phyloP scores from a whole-genome alignment of 1,140 invertebrate genomes.

The Aradophagus sp. region DNA sequence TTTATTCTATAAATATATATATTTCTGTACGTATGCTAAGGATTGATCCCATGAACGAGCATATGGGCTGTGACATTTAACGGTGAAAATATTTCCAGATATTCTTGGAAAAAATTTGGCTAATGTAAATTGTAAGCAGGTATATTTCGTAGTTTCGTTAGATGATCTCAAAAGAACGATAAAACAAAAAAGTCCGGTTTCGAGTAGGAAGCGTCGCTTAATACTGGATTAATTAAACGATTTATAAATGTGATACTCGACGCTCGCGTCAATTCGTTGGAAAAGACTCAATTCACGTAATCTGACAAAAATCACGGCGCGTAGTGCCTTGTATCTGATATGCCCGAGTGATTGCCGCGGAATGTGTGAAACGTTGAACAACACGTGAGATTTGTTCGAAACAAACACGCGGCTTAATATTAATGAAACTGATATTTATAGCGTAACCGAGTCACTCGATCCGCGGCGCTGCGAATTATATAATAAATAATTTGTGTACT shows the following conservation, averaged over 20 bases:
- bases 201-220: too few species aligned
- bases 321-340: constrained; percentile 9
- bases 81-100: too few species aligned
- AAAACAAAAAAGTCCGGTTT: too few species aligned
- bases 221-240: too few species aligned
- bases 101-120: too few species aligned
- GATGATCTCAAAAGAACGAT: too few species aligned
- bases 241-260: constrained; percentile 4
- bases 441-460: constrained; percentile 14
- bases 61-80: too few species aligned
- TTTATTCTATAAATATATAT: too few species aligned
- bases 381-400: constrained; percentile 25
- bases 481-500: constrained; percentile 10
- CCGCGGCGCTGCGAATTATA: constrained; percentile 12
- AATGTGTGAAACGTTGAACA: constrained; percentile 35
- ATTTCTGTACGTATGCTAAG: too few species aligned
- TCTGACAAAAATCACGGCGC: constrained; percentile 10
- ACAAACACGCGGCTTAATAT: constrained; percentile 14
- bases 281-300: constrained; percentile 16
- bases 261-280: not conserved
- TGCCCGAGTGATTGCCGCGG: constrained; percentile 13
- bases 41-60: too few species aligned
- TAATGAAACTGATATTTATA: constrained; percentile 39
- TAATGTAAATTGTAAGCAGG: too few species aligned
- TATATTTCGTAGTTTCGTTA: too few species aligned